Evolutionary conservation across 2,888 invertebrate genomes (phyloP).

Genomic region (Drosophila helvetica): DNA sequence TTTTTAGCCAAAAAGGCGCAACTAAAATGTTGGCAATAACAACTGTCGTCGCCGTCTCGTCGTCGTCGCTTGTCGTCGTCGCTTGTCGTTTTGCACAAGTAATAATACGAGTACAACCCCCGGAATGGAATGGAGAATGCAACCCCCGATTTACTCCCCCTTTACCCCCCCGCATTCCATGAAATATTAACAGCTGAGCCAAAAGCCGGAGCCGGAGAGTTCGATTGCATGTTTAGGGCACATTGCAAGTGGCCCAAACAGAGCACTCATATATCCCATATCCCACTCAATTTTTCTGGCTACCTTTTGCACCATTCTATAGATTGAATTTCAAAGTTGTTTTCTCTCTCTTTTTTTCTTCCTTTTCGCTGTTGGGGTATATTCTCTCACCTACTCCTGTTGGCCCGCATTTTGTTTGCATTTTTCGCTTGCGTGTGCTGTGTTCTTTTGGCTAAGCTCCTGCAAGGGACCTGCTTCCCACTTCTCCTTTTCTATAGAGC

Average conservation of each 20-base stretch:
- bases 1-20: constrained; percentile 5
- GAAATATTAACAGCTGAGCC: constrained; percentile 69
- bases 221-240: constrained; percentile 66
- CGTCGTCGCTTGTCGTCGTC: constrained; percentile 20
- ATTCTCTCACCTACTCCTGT: constrained; percentile 47
- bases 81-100: constrained; percentile 38
- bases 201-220: constrained; percentile 52
- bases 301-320: constrained; percentile 4
- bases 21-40: constrained; percentile 70
- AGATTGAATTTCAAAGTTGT: constrained; percentile 50
- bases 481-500: not conserved
- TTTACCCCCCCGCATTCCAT: constrained; percentile 30
- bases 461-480: not conserved
- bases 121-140: constrained; percentile 12
- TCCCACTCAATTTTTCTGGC: not conserved
- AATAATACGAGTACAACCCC: constrained; percentile 11
- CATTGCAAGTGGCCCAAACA: constrained; percentile 41
- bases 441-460: constrained; percentile 26
- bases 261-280: constrained; percentile 9
- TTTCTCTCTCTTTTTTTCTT: not conserved
- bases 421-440: constrained; percentile 40
- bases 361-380: constrained; percentile 2
- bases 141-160: constrained; percentile 5
- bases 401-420: constrained; percentile 42
- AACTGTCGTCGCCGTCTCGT: constrained; percentile 62